Evolutionary conservation across 2,888 invertebrate species (phyloP), one percentile per base, ranked within the genome.

Genomic region (Dicycla oo): DNA sequence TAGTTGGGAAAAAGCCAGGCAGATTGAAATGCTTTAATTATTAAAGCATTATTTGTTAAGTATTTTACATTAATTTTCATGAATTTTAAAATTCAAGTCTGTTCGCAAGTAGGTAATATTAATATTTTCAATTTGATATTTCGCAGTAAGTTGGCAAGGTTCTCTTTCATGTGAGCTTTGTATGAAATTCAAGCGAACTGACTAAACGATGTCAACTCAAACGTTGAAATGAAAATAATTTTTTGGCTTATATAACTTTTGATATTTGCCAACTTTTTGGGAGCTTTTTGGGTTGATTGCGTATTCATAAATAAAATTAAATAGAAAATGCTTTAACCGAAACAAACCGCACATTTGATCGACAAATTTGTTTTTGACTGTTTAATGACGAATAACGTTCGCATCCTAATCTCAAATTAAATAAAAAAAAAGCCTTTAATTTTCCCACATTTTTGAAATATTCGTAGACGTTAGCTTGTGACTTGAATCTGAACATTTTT

Each of bases 141-240:
- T 69, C 26, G 10, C 56, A 61, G 56, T 72, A 72, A 67, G 23
- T 84, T 73, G 65, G 23, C 56, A 72, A 64, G 8, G 63, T 54
- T n/a, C 65, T 70, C 43, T 69, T 64, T 40, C 58, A 65, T 30
- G 34, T 60, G 30, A 57, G 47, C 20, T 45, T 68, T 65, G 30
- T 69, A 54, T 66, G 69, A 83, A 62, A 84, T 75, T 79, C 75
- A 84, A 58, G 49, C 26, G 40, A 71, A 73, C 54, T 60, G 60
- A n/a, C 65, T 54, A 61, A 69, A 64, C 53, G 53, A 60, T 69
- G 70, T 61, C 56, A 38, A 61, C 57, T 72, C 68, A 57, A 58
- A 63, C 1, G 34, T 65, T 75, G 45, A 68, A 73, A 82, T 67
- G 66, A 67, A 73, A 79, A 79, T 79, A 63, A 47, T 61, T 56